Conservation (phyloP, 2,113 vertebrate species). For the Sturnus vulgaris region DNA sequence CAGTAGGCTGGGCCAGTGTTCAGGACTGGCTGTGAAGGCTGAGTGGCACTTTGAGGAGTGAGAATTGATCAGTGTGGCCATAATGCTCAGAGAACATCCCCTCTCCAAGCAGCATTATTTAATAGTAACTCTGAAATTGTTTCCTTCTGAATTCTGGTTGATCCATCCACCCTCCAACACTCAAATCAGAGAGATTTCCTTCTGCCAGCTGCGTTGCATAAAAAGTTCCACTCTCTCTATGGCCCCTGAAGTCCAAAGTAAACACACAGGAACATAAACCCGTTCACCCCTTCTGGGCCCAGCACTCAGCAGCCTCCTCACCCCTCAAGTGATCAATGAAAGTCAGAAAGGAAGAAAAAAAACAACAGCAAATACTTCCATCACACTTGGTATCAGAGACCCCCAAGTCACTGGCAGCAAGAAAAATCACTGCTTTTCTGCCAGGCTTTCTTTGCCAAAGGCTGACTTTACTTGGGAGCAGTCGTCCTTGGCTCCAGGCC, state of each 20-base stretch:
- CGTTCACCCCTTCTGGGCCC: background rate
- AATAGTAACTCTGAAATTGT: background rate
- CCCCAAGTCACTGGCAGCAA: background rate
- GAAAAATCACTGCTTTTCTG: conserved; percentile 8
- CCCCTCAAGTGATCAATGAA: background rate
- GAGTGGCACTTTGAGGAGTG: background rate
- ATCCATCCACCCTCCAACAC: background rate
- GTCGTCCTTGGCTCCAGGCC: background rate
- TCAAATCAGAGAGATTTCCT: background rate
- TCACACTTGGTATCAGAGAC: background rate
- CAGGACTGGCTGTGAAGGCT: background rate
- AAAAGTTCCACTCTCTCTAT: background rate
- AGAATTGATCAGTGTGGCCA: background rate
- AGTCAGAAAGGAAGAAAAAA: background rate
- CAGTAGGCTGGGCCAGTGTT: background rate
- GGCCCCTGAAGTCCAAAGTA: background rate
- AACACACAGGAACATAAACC: conserved; percentile 4
- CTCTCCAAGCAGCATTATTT: background rate
- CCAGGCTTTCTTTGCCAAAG: background rate
- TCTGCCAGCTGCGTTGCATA: background rate
- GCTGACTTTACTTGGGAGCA: background rate
- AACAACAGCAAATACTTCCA: background rate
- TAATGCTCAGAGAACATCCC: background rate
- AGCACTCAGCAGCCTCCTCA: background rate
- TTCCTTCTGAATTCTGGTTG: background rate